Conservation (phyloP, 2,888 invertebrate genomes). For the Rhagonycha fulva region DNA sequence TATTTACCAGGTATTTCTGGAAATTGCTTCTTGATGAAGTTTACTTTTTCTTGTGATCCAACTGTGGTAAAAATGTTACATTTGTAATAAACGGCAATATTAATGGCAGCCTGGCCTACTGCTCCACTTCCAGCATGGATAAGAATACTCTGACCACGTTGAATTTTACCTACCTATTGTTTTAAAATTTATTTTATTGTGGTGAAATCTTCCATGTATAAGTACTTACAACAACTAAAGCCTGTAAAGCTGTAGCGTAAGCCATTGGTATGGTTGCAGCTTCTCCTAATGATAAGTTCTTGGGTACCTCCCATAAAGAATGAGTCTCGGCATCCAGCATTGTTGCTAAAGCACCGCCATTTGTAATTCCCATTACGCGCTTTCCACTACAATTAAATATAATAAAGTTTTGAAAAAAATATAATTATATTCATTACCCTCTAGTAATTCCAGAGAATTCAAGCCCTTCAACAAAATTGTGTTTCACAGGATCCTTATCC, state of each 20-base stretch:
- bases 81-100: slow-evolving; percentile 67
- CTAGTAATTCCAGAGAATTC: slow-evolving; percentile 64
- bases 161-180: slow-evolving; percentile 35
- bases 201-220: neutral
- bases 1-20: slow-evolving; percentile 50
- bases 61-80: slow-evolving; percentile 74
- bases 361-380: slow-evolving; percentile 56
- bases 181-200: neutral
- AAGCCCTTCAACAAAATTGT: slow-evolving; percentile 71
- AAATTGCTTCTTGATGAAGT: slow-evolving; percentile 63
- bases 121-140: slow-evolving; percentile 70
- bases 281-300: slow-evolving; percentile 60
- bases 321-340: slow-evolving; percentile 56
- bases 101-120: slow-evolving; percentile 77
- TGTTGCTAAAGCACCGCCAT: slow-evolving; percentile 60
- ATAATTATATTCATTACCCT: neutral
- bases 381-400: slow-evolving; percentile 65
- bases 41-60: slow-evolving; percentile 65
- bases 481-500: slow-evolving; percentile 63
- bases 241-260: slow-evolving; percentile 56
- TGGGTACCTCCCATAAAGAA: slow-evolving; percentile 59
- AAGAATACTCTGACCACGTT: slow-evolving; percentile 55
- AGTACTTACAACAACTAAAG: slow-evolving; percentile 39
- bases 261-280: slow-evolving; percentile 66
- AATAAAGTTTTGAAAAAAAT: slow-evolving; percentile 52